Percentiles rank a stretch among this genome's conserved stretches.
These are phyloP conservation scores for Spongia lamella DNA, from an alignment of 37 sponge, comb jelly and placozoan species.

Conservation along the genomic window DNA sequence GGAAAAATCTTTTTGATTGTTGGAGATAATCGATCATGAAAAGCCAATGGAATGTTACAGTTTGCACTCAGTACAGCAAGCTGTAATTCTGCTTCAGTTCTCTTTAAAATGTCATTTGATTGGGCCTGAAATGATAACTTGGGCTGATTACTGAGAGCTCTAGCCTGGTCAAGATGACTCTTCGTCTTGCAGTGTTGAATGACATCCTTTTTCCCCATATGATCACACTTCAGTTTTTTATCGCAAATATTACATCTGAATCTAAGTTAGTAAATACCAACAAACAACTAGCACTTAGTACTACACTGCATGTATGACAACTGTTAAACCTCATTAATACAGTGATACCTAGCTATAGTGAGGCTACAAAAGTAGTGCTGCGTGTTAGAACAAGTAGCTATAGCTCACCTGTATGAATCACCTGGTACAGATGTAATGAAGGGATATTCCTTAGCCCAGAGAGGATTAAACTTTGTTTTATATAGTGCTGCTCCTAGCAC, in stretches of 20 bases:
- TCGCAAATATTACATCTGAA: slow-evolving; percentile 36
- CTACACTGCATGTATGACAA: too few relatives aligned
- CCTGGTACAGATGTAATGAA: slow-evolving; percentile 19
- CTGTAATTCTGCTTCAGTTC: slow-evolving; percentile 44
- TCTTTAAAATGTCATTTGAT: slow-evolving; percentile 19
- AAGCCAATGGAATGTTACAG: slow-evolving; percentile 47
- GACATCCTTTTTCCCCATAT: slow-evolving; percentile 49
- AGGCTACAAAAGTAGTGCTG: too few relatives aligned
- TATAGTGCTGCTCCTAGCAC: too few relatives aligned
- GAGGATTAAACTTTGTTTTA: slow-evolving; percentile 22
- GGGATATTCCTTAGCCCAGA: slow-evolving; percentile 27
- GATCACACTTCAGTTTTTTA: slow-evolving; percentile 22
- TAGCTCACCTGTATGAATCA: slow-evolving; percentile 43
- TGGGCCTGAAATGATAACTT: slow-evolving; percentile 10
- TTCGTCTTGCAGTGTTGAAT: slow-evolving; percentile 3
- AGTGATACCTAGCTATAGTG: too few relatives aligned
- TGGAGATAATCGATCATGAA: slow-evolving; percentile 41
- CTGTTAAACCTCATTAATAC: too few relatives aligned
- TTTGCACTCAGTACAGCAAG: slow-evolving; percentile 45
- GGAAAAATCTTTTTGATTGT: slow-evolving; percentile 29
- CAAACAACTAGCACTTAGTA: too few relatives aligned
- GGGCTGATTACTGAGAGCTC: slow-evolving; percentile 14
- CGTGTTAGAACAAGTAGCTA: too few relatives aligned
- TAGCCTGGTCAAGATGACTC: slow-evolving; percentile 19
- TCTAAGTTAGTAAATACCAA: too few relatives aligned